Evolutionary conservation across 2,888 invertebrate species (phyloP), one percentile per base, ranked within the genome.

Genomic region (Hypsopygia costalis): DNA sequence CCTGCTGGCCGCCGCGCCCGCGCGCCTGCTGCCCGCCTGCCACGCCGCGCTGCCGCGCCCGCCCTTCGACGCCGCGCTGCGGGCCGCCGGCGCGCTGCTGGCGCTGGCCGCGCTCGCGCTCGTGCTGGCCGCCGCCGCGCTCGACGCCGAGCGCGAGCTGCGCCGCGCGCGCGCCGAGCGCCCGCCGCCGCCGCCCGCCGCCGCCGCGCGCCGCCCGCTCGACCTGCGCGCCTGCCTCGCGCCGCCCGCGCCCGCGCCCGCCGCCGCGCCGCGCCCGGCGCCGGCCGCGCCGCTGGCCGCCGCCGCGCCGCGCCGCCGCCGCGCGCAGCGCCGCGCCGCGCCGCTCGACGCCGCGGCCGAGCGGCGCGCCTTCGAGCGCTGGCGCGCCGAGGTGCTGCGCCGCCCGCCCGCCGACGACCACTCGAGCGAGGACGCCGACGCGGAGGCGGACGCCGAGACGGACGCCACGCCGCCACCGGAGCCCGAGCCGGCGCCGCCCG

Each of bases 21-120:
- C 70, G 41, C 57, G 60, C 16, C 59, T 76, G 43, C 62, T 73
- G 47, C 54, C 68, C 28, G 50, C 49, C 37, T 75, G 73, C 43
- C 59, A 61, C 30, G 56, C 52, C 3, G 34, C 44, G 42, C 54
- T 77, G 87, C 41, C 80, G 86, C 40, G 90, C 90, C 32, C 86
- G 91, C 41, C 83, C 81, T 55, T 81, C 93, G 53, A 91, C 93
- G 65, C 76, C 83, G 37, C 89, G 92, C 48, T 74, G 51, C 69
- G 73, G 41, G 44, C 81, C 92, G 45, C 93, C 91, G 36, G 82
- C 86, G 43, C 51, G 41, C 54, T 67, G 46, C 56, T 69, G 40
- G 69, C 70, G 16, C 47, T 69, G 34, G 62, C 62, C 25, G 66
- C 71, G 43, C 64, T 76, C 31, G 73, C 66, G 47, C 62, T 69